A percentile compares a stretch with the other conserved stretches of the same genome.
Evolutionary conservation across 2,888 invertebrate genomes (phyloP).

Genomic region (Omphaloscelis lunosa): DNA sequence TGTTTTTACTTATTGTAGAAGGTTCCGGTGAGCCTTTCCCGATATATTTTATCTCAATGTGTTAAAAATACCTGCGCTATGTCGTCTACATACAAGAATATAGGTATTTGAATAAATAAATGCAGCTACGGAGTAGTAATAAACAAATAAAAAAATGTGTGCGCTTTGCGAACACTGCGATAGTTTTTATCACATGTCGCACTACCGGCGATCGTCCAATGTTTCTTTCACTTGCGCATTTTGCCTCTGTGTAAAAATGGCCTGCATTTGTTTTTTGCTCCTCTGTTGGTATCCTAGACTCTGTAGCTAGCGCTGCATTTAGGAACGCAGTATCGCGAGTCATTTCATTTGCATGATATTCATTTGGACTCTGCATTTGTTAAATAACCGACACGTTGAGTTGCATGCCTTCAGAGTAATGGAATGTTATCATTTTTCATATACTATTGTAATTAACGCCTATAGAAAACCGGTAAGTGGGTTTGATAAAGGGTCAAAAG

Average conservation of each 20-base stretch:
- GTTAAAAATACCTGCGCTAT: constrained; percentile 4
- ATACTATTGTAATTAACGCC: constrained; percentile 24
- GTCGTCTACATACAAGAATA: constrained; percentile 19
- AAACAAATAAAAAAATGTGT: constrained; percentile 18
- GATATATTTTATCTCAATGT: constrained; percentile 11
- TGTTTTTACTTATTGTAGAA: constrained; percentile 32
- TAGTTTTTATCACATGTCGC: constrained; percentile 1
- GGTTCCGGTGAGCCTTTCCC: constrained; percentile 5
- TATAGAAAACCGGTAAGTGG: constrained; percentile 27
- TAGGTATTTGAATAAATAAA: constrained; percentile 25
- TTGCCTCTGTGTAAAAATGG: background rate
- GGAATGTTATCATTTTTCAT: constrained; percentile 14
- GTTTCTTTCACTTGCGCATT: background rate
- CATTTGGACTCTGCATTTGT: constrained; percentile 16
- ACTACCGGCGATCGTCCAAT: background rate
- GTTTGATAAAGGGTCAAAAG: constrained; percentile 6
- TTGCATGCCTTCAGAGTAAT: constrained; percentile 37
- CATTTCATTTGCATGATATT: constrained; percentile 35
- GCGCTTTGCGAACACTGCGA: background rate
- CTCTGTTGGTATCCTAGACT: background rate
- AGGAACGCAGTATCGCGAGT: background rate
- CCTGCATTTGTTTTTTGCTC: constrained; percentile 14
- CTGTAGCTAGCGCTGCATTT: constrained; percentile 9
- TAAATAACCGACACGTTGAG: constrained; percentile 16
- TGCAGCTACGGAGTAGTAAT: constrained; percentile 10